Conservation (phyloP, 1,140 invertebrate species). For the Periplaneta americana region DNA sequence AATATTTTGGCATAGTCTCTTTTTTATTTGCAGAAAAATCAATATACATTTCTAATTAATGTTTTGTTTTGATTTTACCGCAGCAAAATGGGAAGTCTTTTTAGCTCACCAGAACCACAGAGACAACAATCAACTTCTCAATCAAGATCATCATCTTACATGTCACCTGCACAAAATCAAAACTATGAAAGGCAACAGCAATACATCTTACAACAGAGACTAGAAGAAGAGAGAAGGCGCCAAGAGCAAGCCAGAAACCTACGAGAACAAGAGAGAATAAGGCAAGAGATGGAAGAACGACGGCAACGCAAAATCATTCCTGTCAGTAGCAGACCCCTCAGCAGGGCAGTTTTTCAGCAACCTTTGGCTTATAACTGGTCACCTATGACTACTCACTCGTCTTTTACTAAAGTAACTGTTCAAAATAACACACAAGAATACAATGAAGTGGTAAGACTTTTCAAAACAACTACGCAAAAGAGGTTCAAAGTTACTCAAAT, state of each 20-base stretch:
- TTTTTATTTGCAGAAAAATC: no score
- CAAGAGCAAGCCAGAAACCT: background rate
- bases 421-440: background rate
- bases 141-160: background rate
- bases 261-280: background rate
- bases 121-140: background rate
- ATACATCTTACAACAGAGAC: background rate
- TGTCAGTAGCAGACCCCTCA: background rate
- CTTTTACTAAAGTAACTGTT: background rate
- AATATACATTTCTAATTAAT: background rate
- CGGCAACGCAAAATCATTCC: background rate
- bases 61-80: background rate
- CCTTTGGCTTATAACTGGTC: background rate
- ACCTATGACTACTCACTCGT: background rate
- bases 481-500: constrained; percentile 11
- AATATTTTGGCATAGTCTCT: no score
- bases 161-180: background rate
- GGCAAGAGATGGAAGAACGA: background rate
- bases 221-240: background rate
- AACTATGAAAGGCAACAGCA: background rate
- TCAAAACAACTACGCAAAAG: background rate
- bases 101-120: background rate
- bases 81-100: background rate
- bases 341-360: background rate
- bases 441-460: background rate